phyloP scores from a whole-genome alignment of 2,888 invertebrate species.

The Diachrysia chrysitis region DNA sequence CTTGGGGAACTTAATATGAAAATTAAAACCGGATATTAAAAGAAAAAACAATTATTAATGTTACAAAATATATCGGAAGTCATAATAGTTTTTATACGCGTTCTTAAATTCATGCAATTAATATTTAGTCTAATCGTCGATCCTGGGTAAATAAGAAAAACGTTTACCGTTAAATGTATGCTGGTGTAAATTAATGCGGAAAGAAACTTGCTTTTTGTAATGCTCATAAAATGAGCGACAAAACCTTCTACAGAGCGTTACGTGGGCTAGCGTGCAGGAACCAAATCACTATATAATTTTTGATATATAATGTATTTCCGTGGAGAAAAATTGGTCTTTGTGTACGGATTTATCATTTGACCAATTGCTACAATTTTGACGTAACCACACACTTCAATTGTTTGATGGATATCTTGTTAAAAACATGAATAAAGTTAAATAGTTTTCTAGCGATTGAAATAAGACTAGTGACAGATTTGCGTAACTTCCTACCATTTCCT shows the following conservation, averaged over 20 bases:
- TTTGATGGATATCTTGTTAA: conserved; percentile 20
- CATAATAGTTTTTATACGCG: background rate
- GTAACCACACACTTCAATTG: conserved; percentile 6
- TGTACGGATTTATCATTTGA: conserved; percentile 1
- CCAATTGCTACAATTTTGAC: conserved; percentile 21
- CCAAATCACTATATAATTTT: conserved; percentile 48
- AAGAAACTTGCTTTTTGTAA: conserved; percentile 49
- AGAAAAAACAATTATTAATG: conserved; percentile 7
- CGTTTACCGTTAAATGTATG: conserved; percentile 8
- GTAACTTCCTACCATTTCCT: conserved; percentile 47
- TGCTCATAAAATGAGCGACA: conserved; percentile 35
- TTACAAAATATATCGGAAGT: conserved; percentile 16
- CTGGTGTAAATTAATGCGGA: conserved; percentile 40
- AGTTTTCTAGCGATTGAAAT: conserved; percentile 13
- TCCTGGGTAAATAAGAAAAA: conserved; percentile 36
- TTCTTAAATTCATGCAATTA: conserved; percentile 24
- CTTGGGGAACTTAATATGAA: background rate
- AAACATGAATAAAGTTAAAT: background rate
- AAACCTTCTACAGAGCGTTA: conserved; percentile 37
- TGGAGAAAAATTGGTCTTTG: conserved; percentile 28
- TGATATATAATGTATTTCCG: conserved; percentile 13
- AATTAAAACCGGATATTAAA: conserved; percentile 21
- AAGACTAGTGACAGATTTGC: conserved; percentile 33
- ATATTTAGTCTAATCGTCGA: conserved; percentile 17
- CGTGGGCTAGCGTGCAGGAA: conserved; percentile 31